Percentiles rank a stretch among this genome's conserved stretches.
phyloP scores from a whole-genome alignment of 2,888 invertebrate species.

The Keiferia lycopersicella region DNA sequence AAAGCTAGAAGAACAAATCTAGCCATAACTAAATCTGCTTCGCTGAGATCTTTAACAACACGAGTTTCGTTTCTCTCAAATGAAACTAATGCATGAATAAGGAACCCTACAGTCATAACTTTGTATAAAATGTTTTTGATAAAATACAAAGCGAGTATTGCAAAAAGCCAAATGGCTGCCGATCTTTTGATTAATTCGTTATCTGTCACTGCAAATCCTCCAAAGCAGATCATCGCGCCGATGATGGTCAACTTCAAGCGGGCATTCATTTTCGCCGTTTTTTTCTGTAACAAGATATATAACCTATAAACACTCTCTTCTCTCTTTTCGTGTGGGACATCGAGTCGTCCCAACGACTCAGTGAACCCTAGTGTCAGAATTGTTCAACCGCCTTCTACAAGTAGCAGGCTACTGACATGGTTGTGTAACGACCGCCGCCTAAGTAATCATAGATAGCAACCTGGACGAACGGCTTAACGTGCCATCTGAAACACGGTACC shows the following conservation, averaged over 20 bases:
- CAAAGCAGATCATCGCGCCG: not conserved
- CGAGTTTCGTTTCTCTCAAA: not conserved
- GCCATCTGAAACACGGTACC: too few relatives aligned
- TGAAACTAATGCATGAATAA: not conserved
- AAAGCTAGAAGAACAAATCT: not conserved
- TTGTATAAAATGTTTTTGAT: not conserved
- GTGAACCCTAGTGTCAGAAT: too few relatives aligned
- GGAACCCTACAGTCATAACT: not conserved
- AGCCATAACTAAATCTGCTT: not conserved
- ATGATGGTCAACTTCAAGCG: not conserved
- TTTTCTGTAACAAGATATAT: too few relatives aligned
- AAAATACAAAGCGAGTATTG: not conserved
- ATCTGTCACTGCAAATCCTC: not conserved
- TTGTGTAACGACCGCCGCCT: too few relatives aligned
- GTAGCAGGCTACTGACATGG: too few relatives aligned
- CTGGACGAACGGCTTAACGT: too few relatives aligned
- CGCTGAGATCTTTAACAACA: not conserved
- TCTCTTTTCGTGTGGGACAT: too few relatives aligned
- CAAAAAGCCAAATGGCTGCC: not conserved
- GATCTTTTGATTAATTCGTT: not conserved
- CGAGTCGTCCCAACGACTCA: too few relatives aligned
- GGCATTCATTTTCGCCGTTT: not conserved
- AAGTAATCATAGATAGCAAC: too few relatives aligned
- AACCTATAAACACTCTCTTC: too few relatives aligned
- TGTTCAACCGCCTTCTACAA: too few relatives aligned